Evolutionary conservation across 2,888 invertebrate genomes (phyloP), one percentile per base, ranked within the genome.

Genomic region (Lasioglossum pauxillum): DNA sequence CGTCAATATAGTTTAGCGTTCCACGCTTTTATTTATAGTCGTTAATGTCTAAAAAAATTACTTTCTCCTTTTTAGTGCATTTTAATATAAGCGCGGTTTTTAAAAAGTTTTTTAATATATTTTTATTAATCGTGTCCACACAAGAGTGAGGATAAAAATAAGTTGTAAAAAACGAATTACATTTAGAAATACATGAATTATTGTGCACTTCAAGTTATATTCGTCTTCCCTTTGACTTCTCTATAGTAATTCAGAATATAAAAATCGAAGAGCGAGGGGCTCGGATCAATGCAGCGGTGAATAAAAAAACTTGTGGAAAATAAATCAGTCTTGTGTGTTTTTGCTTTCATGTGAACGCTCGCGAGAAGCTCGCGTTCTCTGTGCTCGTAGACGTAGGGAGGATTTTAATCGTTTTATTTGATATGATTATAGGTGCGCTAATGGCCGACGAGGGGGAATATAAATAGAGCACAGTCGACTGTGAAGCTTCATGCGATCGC

Each of bases 381-480:
- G 31, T 53, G 75, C 79, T 79, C 57, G 0, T 73, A 73, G 46
- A 75, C 27, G 78, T 27, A 67, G 19, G 19, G 31, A 19, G 35
- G 38, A 12, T n/a, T 27, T 23, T 69, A 38, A 2, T 72, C 23
- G 69, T 53, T 27, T 41, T 64, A 16, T 1, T 27, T 31, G 49
- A 23, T 31, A 38, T 69, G 35, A 75, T 35, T 71, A 49, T 75
- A 35, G 31, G 16, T 46, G 60, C 12, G 53, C 8, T 14, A 31
- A 38, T 77, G 71, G 31, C 4, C 75, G 23, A 44, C 2, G 73
- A 46, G 64, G 23, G 44, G 53, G 57, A 76, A 79, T 44, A 46
- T 75, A 31, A 49, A 67, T 67, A 67, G 35, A 38, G 73, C 71
- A 73, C 82, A 53, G n/a, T 72, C 71, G 72, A 80, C 41, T 67